Conservation (phyloP, 2,797 vertebrate species). For the Petrocephalus sullivani region DNA sequence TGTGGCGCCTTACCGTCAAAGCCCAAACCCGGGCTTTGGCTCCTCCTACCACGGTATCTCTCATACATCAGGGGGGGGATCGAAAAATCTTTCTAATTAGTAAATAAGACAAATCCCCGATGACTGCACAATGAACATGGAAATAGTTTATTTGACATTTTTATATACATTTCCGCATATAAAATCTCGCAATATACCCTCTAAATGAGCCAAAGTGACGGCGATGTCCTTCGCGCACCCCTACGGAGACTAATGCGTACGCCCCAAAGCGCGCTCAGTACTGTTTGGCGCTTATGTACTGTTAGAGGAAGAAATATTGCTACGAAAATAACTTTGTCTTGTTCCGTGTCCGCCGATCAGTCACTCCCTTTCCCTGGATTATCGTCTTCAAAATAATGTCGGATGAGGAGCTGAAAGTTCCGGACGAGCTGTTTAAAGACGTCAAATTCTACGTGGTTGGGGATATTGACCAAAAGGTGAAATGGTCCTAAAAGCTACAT, state of each 20-base stretch:
- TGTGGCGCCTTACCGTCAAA: conserved; percentile 22
- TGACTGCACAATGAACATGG: neutral
- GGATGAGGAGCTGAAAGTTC: conserved; percentile 71
- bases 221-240: neutral
- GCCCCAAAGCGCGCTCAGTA: conserved; percentile 53
- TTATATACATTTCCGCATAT: neutral
- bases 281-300: conserved; percentile 59
- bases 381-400: conserved; percentile 55
- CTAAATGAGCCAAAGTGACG: neutral
- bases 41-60: conserved; percentile 6
- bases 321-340: conserved; percentile 20
- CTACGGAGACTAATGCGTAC: conserved; percentile 14
- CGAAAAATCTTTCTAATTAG: neutral
- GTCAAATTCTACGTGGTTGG: conserved; percentile 96
- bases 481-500: conserved; percentile 16
- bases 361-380: neutral
- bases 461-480: conserved; percentile 91
- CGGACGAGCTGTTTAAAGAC: conserved; percentile 87
- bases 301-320: conserved; percentile 20
- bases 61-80: neutral
- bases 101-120: neutral
- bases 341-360: neutral
- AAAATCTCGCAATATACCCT: neutral
- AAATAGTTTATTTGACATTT: neutral
- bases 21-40: neutral